A percentile compares a stretch with the other conserved stretches of the same genome.
phyloP scores from a whole-genome alignment of 2,888 invertebrate species.

The Chrysina gloriosa region DNA sequence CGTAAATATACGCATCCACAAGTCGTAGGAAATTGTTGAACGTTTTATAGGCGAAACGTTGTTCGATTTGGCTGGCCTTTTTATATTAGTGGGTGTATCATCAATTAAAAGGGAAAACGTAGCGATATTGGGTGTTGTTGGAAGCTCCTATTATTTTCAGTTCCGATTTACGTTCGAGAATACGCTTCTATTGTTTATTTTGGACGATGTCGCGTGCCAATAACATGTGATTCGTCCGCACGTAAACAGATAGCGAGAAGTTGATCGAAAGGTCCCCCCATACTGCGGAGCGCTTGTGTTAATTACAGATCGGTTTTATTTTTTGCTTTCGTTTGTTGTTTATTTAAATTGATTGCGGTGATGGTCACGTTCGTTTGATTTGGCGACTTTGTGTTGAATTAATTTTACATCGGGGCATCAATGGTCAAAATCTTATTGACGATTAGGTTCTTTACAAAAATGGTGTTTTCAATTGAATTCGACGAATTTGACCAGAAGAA shows the following conservation, averaged over 20 bases:
- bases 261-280: neutral
- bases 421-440: too few relatives aligned
- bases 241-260: neutral
- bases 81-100: neutral
- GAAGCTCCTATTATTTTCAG: neutral
- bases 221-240: neutral
- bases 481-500: too few relatives aligned
- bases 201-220: neutral
- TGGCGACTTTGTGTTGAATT: too few relatives aligned
- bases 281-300: neutral
- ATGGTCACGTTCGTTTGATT: neutral
- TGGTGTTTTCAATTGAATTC: too few relatives aligned
- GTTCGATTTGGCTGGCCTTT: too few relatives aligned
- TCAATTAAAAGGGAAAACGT: neutral
- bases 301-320: neutral
- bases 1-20: neutral
- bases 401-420: too few relatives aligned
- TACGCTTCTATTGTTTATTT: neutral
- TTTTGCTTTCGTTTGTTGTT: constrained; percentile 2
- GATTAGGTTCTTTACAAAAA: too few relatives aligned
- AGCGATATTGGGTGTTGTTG: too few relatives aligned
- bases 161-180: neutral
- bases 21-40: too few relatives aligned
- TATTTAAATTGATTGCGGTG: too few relatives aligned
- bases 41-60: too few relatives aligned